Evolutionary conservation across 64 coral and sea anemone species (phyloP), one percentile per base, ranked within the genome.

Genomic region (Anthopleura sola): DNA sequence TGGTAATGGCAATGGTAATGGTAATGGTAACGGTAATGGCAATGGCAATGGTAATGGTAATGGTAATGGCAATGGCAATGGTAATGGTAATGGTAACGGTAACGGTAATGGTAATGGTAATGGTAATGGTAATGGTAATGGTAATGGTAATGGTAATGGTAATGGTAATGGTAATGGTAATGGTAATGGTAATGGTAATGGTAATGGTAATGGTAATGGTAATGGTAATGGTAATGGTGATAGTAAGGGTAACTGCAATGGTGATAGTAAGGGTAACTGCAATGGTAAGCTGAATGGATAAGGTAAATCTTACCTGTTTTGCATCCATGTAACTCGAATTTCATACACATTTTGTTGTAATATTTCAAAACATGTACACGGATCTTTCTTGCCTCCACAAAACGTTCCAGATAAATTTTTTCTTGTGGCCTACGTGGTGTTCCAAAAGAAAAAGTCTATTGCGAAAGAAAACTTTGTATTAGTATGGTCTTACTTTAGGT

Each of bases 71-170:
- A 77, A 77, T 77, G n/a, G 74, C 28, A 77, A 77, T 77, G 17
- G 74, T 77, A 77, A 77, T 77, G n/a, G 74, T 31, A 29, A 77
- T 77, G n/a, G 74, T 31, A 77, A 77, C 26, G n/a, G 74, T 31
- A 77, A 77, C 26, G 17, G n/a, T 77, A 77, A 77, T 77, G n/a
- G 74, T 31, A 77, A 77, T 77, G n/a, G 74, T 77, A 31, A 77
- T 77, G 17, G n/a, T 77, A 77, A 77, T 77, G 5, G n/a, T 77
- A 77, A 77, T 77, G 2, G 15, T 77, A 39, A 36, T 32, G 28
- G 13, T 17, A 39, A 77, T 17, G 28, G 74, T 13, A 36, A 39
- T 36, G n/a, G 74, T 31, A 77, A 77, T 36, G 3, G 74, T 31
- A 36, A 77, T 36, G 17, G 3, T 15, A 56, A 56, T 56, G 12